Base-by-base conservation (phyloP, 2,113 vertebrate species). In the Saimiri boliviensis region DNA sequence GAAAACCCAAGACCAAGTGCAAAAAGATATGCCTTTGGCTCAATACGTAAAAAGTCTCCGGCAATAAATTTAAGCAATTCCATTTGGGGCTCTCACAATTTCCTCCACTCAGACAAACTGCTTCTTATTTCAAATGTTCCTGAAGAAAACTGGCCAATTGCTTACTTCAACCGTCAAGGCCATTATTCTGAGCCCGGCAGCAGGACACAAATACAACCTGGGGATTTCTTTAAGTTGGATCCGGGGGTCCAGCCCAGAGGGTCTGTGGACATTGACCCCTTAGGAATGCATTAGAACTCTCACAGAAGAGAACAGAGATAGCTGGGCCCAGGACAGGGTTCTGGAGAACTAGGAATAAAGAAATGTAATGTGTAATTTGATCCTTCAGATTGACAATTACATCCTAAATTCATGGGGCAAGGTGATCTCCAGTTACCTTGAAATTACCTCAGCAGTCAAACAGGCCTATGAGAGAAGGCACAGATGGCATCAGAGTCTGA, bases 21-120 rank as follows among this genome's bases (percentile, higher is more conserved):
- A 83, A 74, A 93, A 94, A 93, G 70, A 94, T 92, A 93, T 66
- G 96, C 93, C 93, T 97, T 98, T 98, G 97, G 96, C 95, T 98
- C 97, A 95, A 91, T 95, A 97, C 95, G 96, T 97, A 97, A 97
- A 97, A 98, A 83, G 84, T 95, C 95, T 93, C 95, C 71, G 89
- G 97, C 98, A 96, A 98, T 98, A 97, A 98, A 98, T 98, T 98
- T 95, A 97, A 98, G 94, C 98, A 98, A 93, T 97, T 98, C 97
- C 97, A 97, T 96, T 96, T 95, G 93, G 93, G 96, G 88, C 81
- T 96, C 92, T 97, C 96, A 97, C 94, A 94, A 96, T 98, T 97
- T 97, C 96, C 93, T 97, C 87, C 92, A 97, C 93, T 97, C 97
- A 96, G 96, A 97, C 90, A 97, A 98, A 97, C 97, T 96, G 97